Conservation (phyloP, 1,140 invertebrate genomes). For the Nasonia vitripennis region DNA sequence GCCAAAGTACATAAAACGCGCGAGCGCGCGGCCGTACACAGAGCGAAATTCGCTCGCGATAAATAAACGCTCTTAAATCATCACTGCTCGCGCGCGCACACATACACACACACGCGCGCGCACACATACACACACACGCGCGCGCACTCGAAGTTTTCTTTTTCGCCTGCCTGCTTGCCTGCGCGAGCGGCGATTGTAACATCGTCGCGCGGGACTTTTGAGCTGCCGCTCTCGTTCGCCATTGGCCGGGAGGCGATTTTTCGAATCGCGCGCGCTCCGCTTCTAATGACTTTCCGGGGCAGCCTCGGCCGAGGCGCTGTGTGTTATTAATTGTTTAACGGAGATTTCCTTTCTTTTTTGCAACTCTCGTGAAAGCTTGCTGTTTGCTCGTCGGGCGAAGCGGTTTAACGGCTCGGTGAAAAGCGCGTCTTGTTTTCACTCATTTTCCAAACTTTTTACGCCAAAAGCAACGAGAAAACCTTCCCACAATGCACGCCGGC, state of each 20-base stretch:
- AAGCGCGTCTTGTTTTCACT: no score
- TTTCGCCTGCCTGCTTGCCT: neutral
- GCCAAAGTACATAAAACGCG: constrained; percentile 41
- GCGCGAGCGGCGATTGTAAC: neutral
- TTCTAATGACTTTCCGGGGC: constrained; percentile 47
- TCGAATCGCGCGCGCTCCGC: constrained; percentile 5
- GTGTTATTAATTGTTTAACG: neutral
- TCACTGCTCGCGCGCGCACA: neutral
- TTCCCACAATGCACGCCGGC: no score
- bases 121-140: neutral
- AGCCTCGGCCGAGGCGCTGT: neutral
- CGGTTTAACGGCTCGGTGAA: no score
- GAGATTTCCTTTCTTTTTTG: neutral
- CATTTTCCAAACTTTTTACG: no score
- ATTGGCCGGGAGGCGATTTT: neutral
- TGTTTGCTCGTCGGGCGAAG: neutral
- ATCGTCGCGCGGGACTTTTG: constrained; percentile 20
- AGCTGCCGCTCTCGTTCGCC: neutral
- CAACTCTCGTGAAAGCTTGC: neutral
- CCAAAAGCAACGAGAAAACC: neutral
- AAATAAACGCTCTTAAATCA: constrained; percentile 48
- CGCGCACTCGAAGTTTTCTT: neutral
- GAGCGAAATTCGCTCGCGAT: constrained; percentile 29
- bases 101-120: neutral
- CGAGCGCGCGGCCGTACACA: constrained; percentile 14